Conservation (phyloP, 1,140 invertebrate species). For the Tribolium madens region DNA sequence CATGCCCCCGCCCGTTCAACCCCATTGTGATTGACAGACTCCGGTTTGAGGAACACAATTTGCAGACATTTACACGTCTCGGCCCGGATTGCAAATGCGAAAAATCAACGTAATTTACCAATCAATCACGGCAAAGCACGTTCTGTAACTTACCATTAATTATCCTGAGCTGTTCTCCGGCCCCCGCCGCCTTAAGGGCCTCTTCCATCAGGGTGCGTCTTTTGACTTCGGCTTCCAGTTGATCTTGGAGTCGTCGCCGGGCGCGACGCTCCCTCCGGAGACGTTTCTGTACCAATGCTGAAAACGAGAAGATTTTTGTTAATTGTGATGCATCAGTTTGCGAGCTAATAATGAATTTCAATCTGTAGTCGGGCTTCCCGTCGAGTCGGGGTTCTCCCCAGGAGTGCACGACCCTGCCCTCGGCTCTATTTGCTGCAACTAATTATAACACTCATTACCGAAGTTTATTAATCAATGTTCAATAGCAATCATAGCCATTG, state of each 20-base stretch:
- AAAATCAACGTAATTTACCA: constrained; percentile 38
- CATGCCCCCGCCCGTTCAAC: constrained; percentile 21
- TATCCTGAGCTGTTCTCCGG: constrained; percentile 81
- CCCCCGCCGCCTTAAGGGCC: constrained; percentile 81
- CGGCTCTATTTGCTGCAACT: constrained; percentile 57
- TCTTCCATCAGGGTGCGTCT: constrained; percentile 83
- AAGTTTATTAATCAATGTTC: constrained; percentile 65
- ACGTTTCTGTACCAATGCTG: constrained; percentile 89
- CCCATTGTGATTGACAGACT: constrained; percentile 40
- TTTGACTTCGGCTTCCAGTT: constrained; percentile 83
- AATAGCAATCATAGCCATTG: constrained; percentile 59
- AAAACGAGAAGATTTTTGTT: constrained; percentile 61
- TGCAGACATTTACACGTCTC: constrained; percentile 35
- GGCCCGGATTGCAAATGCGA: constrained; percentile 23
- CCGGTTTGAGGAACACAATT: constrained; percentile 18
- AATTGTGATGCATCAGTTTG: constrained; percentile 43
- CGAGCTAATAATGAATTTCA: constrained; percentile 39
- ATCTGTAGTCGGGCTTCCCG: constrained; percentile 24
- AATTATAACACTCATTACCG: constrained; percentile 65
- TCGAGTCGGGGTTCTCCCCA: constrained; percentile 40
- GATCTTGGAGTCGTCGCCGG: constrained; percentile 84
- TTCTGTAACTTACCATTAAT: constrained; percentile 76
- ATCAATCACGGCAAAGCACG: constrained; percentile 33
- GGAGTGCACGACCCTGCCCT: constrained; percentile 54
- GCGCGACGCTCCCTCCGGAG: constrained; percentile 87